phyloP scores from a whole-genome alignment of 2,888 invertebrate species.

The Philereme vetulata region DNA sequence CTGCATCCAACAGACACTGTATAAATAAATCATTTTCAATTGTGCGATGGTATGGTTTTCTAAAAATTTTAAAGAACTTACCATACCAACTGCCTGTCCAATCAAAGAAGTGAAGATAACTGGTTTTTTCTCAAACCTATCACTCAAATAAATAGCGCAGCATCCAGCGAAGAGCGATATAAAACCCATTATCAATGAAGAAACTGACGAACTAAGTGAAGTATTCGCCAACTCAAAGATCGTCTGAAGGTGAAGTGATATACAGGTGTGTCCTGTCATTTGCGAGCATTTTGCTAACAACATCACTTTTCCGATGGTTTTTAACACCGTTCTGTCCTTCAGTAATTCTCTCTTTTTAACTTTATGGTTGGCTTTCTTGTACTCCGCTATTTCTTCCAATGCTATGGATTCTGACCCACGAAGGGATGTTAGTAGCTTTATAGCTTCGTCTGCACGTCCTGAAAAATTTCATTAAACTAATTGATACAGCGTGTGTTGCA shows the following conservation, averaged over 20 bases:
- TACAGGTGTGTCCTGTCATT: conserved; percentile 50
- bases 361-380: conserved; percentile 27
- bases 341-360: conserved; percentile 36
- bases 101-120: conserved; percentile 42
- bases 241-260: conserved; percentile 52
- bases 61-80: conserved; percentile 32
- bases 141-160: conserved; percentile 43
- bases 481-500: no score
- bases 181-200: conserved; percentile 51
- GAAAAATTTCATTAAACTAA: conserved; percentile 5
- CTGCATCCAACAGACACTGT: no score
- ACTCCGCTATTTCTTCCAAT: conserved; percentile 44
- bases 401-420: conserved; percentile 40
- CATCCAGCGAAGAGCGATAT: conserved; percentile 50
- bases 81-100: conserved; percentile 51
- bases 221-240: conserved; percentile 53
- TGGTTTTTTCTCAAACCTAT: conserved; percentile 50
- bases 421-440: conserved; percentile 39
- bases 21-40: no score
- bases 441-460: conserved; percentile 44
- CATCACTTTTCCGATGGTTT: conserved; percentile 42
- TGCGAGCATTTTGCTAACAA: conserved; percentile 45
- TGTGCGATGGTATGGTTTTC: no score
- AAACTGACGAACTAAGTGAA: conserved; percentile 46
- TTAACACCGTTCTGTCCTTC: conserved; percentile 44